A percentile compares a stretch with the other conserved stretches of the same genome.
Conservation (phyloP, 2,888 invertebrate genomes). For the Peribatodes rhomboidaria region DNA sequence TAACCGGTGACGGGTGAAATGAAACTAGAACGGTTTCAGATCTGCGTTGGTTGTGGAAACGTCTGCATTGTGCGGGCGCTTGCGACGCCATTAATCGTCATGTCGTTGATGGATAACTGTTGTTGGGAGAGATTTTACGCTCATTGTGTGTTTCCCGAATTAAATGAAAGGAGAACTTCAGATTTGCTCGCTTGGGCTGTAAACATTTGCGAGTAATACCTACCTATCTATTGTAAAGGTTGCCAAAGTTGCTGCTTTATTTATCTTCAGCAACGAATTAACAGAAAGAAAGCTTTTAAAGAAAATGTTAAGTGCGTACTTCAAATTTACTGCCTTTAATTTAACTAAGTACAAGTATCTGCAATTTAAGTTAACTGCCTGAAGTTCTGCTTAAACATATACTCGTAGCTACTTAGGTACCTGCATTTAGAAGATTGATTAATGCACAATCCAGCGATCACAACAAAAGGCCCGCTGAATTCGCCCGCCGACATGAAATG, state of each 20-base stretch:
- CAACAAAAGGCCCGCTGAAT: too few relatives aligned
- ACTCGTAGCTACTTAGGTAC: too few relatives aligned
- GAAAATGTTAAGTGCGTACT: not conserved
- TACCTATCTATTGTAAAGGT: not conserved
- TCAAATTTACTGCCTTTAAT: too few relatives aligned
- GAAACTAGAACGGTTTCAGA: slow-evolving; percentile 40
- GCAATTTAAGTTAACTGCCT: too few relatives aligned
- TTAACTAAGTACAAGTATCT: too few relatives aligned
- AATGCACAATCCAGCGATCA: too few relatives aligned
- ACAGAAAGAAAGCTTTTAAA: not conserved
- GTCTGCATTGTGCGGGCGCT: slow-evolving; percentile 47
- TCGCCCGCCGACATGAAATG: too few relatives aligned
- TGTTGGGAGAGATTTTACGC: slow-evolving; percentile 56
- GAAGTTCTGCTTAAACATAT: too few relatives aligned
- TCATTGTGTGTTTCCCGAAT: slow-evolving; percentile 45
- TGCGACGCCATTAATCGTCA: slow-evolving; percentile 55
- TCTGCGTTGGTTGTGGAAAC: slow-evolving; percentile 28
- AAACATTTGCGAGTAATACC: slow-evolving; percentile 24
- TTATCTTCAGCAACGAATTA: not conserved
- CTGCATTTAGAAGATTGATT: too few relatives aligned
- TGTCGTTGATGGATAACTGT: slow-evolving; percentile 58
- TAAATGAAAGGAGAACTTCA: slow-evolving; percentile 50
- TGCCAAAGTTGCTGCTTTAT: not conserved
- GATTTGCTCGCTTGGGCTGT: slow-evolving; percentile 34
- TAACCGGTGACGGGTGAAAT: slow-evolving; percentile 45